A percentile compares a stretch with the other conserved stretches of the same genome.
phyloP scores from a whole-genome alignment of 2,888 invertebrate species.

The Tenodera sinensis region DNA sequence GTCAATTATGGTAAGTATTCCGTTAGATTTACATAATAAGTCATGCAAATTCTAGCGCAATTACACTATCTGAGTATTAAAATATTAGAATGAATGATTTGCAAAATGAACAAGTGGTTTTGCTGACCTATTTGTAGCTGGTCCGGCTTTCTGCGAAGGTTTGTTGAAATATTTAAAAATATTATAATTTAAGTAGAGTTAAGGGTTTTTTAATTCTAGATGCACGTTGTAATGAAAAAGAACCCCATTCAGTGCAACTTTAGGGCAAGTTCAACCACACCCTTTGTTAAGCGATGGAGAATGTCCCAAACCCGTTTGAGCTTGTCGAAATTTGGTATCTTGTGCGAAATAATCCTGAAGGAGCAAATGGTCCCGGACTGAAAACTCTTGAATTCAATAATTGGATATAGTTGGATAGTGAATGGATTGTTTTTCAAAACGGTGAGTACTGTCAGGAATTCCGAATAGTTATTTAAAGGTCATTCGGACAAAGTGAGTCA shows the following conservation, averaged over 20 bases:
- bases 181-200: neutral
- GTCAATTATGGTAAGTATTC: slow-evolving; percentile 49
- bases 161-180: neutral
- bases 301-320: neutral
- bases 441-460: neutral
- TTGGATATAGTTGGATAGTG: neutral
- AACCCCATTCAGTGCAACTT: neutral
- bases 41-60: neutral
- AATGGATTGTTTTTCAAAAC: neutral
- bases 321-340: neutral
- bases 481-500: neutral
- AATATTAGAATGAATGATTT: neutral
- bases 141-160: neutral
- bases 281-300: neutral
- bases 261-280: neutral
- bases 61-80: neutral
- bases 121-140: neutral
- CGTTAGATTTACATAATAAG: neutral
- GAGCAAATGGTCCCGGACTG: neutral
- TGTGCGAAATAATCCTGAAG: neutral
- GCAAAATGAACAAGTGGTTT: neutral
- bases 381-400: neutral
- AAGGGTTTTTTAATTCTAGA: neutral
- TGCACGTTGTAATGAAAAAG: neutral
- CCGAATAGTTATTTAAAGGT: neutral